phyloP scores from a whole-genome alignment of 2,113 vertebrate species.

The Forbesichthys papilliferus region DNA sequence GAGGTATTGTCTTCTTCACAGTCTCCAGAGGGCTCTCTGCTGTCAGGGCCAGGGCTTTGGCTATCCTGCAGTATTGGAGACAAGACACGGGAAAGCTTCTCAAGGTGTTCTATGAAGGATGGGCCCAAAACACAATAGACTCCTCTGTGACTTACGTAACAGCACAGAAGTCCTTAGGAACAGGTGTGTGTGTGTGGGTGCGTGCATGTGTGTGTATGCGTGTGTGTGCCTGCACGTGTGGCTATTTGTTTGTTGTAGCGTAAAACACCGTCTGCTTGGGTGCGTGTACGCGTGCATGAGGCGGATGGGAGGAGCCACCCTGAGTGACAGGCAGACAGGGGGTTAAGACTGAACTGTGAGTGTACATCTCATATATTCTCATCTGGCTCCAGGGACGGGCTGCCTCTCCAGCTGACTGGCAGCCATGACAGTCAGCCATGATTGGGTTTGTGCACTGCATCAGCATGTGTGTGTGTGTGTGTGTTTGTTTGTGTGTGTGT shows the following conservation, averaged over 20 bases:
- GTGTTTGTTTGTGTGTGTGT: constrained; percentile 10
- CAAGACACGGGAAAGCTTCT: constrained; percentile 31
- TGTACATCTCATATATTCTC: constrained; percentile 65
- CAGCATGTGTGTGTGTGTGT: constrained; percentile 1
- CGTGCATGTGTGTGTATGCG: constrained; percentile 13
- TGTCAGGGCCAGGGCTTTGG: background rate
- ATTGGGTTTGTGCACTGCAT: constrained; percentile 44
- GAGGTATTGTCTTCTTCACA: constrained; percentile 60
- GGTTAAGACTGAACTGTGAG: constrained; percentile 57
- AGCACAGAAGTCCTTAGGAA: constrained; percentile 22
- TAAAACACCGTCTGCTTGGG: background rate
- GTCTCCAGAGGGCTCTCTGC: constrained; percentile 42
- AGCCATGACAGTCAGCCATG: constrained; percentile 44
- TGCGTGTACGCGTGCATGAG: constrained; percentile 16
- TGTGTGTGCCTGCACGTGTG: constrained; percentile 15
- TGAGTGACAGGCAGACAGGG: constrained; percentile 53
- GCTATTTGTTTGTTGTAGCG: too few species aligned
- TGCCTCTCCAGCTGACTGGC: constrained; percentile 43
- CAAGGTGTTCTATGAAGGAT: constrained; percentile 38
- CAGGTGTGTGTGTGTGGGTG: constrained; percentile 31
- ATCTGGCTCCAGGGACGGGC: constrained; percentile 55
- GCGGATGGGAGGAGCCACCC: constrained; percentile 49
- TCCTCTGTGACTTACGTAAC: constrained; percentile 35
- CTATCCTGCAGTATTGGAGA: constrained; percentile 37
- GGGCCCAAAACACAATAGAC: constrained; percentile 47